Conservation (phyloP, 2,888 invertebrate species). For the Eupithecia vulgata region DNA sequence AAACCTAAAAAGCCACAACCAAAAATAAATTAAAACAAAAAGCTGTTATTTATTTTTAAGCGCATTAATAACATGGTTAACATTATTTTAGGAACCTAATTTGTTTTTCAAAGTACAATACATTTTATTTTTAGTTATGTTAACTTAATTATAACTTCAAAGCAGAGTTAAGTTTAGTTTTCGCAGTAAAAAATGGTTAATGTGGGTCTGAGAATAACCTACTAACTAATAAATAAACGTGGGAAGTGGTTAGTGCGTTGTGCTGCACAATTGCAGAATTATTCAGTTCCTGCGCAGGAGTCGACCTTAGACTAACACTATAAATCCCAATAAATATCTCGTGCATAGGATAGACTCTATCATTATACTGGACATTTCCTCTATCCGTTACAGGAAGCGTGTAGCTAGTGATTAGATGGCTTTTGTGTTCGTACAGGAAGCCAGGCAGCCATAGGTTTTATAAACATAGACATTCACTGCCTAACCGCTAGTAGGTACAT, state of each 20-base stretch:
- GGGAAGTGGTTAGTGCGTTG: constrained; percentile 11
- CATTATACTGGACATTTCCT: too few species aligned
- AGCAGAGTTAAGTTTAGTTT: neutral
- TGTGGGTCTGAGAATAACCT: neutral
- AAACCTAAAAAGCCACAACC: too few species aligned
- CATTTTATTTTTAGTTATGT: too few species aligned
- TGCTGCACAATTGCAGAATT: constrained; percentile 9
- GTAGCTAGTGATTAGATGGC: neutral
- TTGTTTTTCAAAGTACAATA: too few species aligned
- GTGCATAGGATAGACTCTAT: neutral
- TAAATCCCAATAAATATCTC: constrained; percentile 8
- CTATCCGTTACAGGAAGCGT: neutral
- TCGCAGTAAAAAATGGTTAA: neutral
- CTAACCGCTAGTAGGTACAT: neutral
- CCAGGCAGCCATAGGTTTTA: neutral
- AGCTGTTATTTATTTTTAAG: too few species aligned
- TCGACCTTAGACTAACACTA: constrained; percentile 4
- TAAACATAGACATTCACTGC: neutral
- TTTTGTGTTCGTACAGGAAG: neutral
- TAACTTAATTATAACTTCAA: neutral
- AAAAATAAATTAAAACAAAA: too few species aligned
- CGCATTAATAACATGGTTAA: too few species aligned
- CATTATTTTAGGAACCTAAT: too few species aligned
- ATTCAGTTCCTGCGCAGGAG: neutral
- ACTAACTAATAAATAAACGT: neutral